These are phyloP conservation scores for Drosophila neoperkinsi DNA, from an alignment of 2,888 invertebrate species.

Conservation along the genomic window DNA sequence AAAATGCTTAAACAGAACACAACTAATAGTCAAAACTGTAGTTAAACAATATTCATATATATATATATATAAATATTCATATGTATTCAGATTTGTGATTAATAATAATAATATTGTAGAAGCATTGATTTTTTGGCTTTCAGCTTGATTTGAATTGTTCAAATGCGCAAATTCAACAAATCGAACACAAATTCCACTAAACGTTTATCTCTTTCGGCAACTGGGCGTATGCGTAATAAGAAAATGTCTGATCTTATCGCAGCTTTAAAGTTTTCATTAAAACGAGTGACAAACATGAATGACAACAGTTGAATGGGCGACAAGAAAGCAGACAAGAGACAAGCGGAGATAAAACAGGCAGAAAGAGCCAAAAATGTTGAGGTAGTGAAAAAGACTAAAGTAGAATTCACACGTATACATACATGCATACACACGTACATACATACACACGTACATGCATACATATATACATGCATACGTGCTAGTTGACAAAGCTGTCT, in stretches of 20 bases:
- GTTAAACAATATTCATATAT: no score
- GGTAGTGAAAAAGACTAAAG: conserved; percentile 29
- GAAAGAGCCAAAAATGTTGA: conserved; percentile 32
- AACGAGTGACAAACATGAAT: conserved; percentile 29
- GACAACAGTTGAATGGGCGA: conserved; percentile 33
- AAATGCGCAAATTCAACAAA: background rate
- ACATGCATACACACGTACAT: background rate
- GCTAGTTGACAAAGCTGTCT: background rate
- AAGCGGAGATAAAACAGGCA: conserved; percentile 1
- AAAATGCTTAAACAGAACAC: background rate
- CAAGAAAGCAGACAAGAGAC: background rate
- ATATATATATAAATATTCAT: no score
- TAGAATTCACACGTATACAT: background rate
- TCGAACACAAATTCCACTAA: background rate
- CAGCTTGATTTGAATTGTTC: background rate
- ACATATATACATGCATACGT: background rate
- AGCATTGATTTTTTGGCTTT: background rate
- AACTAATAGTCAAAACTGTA: background rate
- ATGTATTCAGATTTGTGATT: background rate
- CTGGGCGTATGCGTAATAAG: conserved; percentile 27
- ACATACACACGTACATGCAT: background rate
- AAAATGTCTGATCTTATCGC: conserved; percentile 21
- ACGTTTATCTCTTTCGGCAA: background rate
- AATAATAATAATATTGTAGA: background rate
- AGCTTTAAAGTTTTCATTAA: conserved; percentile 27